A percentile compares a stretch with the other conserved stretches of the same genome.
phyloP scores from a whole-genome alignment of 2,797 vertebrate species.

The Cossypha niveicapilla region DNA sequence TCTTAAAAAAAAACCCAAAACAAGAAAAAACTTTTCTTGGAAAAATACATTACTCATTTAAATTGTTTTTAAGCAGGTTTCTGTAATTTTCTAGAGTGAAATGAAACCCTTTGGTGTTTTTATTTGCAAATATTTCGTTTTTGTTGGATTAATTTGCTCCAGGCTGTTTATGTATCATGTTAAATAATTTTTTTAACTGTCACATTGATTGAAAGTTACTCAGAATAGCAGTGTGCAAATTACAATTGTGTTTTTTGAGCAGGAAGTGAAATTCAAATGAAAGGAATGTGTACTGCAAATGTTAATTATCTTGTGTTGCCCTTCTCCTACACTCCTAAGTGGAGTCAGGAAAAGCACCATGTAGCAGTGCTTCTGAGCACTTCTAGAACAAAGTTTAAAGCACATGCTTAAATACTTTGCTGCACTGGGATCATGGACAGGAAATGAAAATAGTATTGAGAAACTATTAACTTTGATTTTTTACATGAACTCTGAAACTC shows the following conservation, averaged over 20 bases:
- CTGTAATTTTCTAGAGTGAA: conserved; percentile 60
- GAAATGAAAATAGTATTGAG: conserved; percentile 46
- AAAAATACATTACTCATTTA: conserved; percentile 60
- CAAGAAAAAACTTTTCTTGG: background rate
- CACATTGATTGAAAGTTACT: conserved; percentile 56
- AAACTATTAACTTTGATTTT: conserved; percentile 46
- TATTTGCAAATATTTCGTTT: conserved; percentile 59
- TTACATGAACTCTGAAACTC: background rate
- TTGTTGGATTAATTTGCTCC: conserved; percentile 61
- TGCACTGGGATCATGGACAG: background rate
- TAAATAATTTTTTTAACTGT: conserved; percentile 29
- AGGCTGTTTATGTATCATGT: conserved; percentile 44
- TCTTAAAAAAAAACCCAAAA: background rate
- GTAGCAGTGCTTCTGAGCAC: background rate
- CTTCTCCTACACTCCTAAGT: background rate
- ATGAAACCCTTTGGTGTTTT: conserved; percentile 60
- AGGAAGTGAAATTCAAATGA: conserved; percentile 10
- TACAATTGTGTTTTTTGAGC: conserved; percentile 4
- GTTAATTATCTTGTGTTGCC: background rate
- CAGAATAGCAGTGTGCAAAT: conserved; percentile 50
- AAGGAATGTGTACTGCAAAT: background rate
- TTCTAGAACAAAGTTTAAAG: conserved; percentile 31
- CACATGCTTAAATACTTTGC: conserved; percentile 29
- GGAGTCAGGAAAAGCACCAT: background rate
- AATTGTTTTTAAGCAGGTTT: conserved; percentile 60